phyloP scores from a whole-genome alignment of 2,888 invertebrate species.

The Pteria penguin region DNA sequence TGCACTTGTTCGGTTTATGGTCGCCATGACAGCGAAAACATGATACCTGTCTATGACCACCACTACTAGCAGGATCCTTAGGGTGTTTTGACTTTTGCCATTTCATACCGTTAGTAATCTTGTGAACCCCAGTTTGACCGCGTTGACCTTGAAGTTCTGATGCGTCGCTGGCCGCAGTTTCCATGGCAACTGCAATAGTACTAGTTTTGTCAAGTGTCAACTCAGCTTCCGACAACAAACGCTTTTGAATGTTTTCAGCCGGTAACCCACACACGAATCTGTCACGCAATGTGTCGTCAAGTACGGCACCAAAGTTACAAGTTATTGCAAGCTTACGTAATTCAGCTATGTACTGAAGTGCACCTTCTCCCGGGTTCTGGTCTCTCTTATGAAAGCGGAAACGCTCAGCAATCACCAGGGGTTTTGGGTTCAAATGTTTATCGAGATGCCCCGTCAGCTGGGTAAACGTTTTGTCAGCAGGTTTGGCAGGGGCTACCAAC shows the following conservation, averaged over 20 bases:
- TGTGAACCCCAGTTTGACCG: too few species aligned
- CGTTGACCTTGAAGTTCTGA: too few species aligned
- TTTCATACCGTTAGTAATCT: too few species aligned
- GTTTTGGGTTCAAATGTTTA: too few species aligned
- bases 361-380: constrained; percentile 39
- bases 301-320: constrained; percentile 45
- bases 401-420: too few species aligned
- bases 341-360: constrained; percentile 37
- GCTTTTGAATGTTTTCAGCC: constrained; percentile 41
- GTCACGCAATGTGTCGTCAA: constrained; percentile 45
- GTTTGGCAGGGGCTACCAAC: too few species aligned
- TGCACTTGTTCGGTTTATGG: background rate
- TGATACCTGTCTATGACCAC: too few species aligned
- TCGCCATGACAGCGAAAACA: constrained; percentile 3
- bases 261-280: constrained; percentile 49
- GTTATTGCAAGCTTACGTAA: constrained; percentile 44
- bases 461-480: too few species aligned
- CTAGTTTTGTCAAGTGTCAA: constrained; percentile 39
- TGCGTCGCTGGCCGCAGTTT: constrained; percentile 41
- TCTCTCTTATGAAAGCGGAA: constrained; percentile 50
- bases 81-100: too few species aligned
- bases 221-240: constrained; percentile 39
- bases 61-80: too few species aligned
- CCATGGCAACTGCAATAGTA: constrained; percentile 40
- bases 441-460: too few species aligned